Evolutionary conservation across 1,140 invertebrate species (phyloP).

Genomic region (Fragariocoptes setiger): DNA sequence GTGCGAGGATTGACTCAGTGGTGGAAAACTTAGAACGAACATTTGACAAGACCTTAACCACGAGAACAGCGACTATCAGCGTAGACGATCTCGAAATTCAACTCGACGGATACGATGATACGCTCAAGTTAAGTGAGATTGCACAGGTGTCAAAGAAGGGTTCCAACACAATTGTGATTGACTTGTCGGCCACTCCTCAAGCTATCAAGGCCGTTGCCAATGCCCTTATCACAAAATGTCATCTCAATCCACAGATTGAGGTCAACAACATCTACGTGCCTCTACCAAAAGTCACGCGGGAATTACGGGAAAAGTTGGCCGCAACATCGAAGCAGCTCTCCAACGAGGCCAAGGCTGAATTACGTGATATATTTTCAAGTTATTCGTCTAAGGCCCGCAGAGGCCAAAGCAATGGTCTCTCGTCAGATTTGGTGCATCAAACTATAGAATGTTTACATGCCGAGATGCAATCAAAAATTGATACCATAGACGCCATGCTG

Average conservation of each 20-base stretch:
- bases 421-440: neutral
- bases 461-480: neutral
- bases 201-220: conserved; percentile 6
- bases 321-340: conserved; percentile 55
- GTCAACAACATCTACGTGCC: conserved; percentile 56
- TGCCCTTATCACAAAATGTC: conserved; percentile 3
- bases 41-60: neutral
- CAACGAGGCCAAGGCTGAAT: conserved; percentile 36
- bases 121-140: conserved; percentile 3
- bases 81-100: conserved; percentile 5
- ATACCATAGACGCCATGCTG: neutral
- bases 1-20: neutral
- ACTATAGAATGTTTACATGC: neutral
- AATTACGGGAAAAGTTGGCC: conserved; percentile 49
- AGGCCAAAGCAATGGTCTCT: conserved; percentile 22
- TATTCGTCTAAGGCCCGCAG: conserved; percentile 33
- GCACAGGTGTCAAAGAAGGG: conserved; percentile 4
- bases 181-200: conserved; percentile 4
- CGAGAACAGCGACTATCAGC: neutral
- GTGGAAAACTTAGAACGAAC: conserved; percentile 4
- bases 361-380: conserved; percentile 44
- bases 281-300: conserved; percentile 62
- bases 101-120: conserved; percentile 1
- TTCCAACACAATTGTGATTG: conserved; percentile 2
- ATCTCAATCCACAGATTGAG: conserved; percentile 75